These are phyloP conservation scores for Temnothorax curvispinosus DNA, from an alignment of 1,140 invertebrate genomes.

Conservation along the genomic window DNA sequence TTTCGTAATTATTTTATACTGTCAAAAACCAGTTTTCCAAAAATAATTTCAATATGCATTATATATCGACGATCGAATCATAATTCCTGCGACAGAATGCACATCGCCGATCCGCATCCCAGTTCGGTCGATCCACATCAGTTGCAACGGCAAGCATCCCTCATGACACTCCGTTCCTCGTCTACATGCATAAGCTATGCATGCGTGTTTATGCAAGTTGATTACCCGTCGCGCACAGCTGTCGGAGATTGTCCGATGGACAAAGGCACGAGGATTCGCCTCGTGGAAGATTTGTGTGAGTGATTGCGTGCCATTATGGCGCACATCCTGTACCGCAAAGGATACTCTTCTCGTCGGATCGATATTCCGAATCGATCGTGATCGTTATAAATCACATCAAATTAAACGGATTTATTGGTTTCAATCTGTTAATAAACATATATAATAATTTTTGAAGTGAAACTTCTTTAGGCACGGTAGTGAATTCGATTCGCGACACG, in stretches of 20 bases:
- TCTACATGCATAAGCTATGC: conserved; percentile 40
- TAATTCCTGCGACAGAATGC: conserved; percentile 38
- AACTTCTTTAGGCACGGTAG: no score
- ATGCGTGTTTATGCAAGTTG: conserved; percentile 59
- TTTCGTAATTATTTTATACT: not conserved
- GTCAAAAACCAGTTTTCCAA: not conserved
- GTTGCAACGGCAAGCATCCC: conserved; percentile 51
- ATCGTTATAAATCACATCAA: not conserved
- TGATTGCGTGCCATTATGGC: conserved; percentile 38
- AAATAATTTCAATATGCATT: not conserved
- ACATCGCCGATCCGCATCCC: conserved; percentile 33
- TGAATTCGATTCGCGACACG: no score
- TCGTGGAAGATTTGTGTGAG: conserved; percentile 51
- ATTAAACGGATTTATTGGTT: not conserved
- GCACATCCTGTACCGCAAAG: not conserved
- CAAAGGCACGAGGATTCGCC: conserved; percentile 54
- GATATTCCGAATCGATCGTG: conserved; percentile 13
- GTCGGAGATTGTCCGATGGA: conserved; percentile 53
- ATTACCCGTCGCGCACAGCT: conserved; percentile 56
- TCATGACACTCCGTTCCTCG: conserved; percentile 34
- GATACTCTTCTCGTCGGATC: conserved; percentile 43
- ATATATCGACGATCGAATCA: conserved; percentile 14
- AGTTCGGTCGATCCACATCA: conserved; percentile 48
- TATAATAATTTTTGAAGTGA: not conserved
- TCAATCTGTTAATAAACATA: not conserved